Conservation (phyloP, 2,113 vertebrate genomes). For the Tringa solitaria region DNA sequence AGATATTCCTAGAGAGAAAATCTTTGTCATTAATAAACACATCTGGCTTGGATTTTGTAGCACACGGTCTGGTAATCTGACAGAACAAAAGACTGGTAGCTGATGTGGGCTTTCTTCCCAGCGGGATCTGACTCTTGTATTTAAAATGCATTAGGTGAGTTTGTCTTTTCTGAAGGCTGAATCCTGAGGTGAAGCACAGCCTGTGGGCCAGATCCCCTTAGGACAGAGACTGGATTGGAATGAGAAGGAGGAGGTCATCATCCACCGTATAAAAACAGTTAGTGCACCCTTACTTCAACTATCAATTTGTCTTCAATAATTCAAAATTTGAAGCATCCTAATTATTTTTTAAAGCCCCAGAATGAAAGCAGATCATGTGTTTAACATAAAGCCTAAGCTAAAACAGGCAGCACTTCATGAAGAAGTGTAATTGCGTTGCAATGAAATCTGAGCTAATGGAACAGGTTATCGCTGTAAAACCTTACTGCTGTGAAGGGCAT, state of each 20-base stretch:
- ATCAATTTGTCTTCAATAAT: not conserved
- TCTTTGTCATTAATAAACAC: not conserved
- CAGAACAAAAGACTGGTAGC: not conserved
- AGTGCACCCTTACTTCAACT: not conserved
- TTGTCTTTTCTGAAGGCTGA: not conserved
- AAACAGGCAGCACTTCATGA: not conserved
- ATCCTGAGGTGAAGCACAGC: not conserved
- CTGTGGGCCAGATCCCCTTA: not conserved
- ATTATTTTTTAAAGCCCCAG: not conserved
- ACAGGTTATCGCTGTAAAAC: not conserved
- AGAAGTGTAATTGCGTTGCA: accelerated
- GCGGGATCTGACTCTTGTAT: not conserved
- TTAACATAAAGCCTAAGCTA: not conserved
- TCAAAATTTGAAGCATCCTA: not conserved
- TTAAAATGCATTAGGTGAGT: not conserved
- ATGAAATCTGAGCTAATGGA: not conserved
- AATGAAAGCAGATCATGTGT: not conserved
- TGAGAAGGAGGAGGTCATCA: not conserved
- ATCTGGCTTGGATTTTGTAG: not conserved
- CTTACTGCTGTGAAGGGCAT: not conserved
- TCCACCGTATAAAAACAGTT: not conserved
- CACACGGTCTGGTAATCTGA: not conserved
- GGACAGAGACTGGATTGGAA: not conserved
- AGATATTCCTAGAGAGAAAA: not conserved
- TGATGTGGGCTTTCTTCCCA: not conserved